Evolutionary conservation across 2,888 invertebrate genomes (phyloP).

Genomic region (Andrena hattorfiana): DNA sequence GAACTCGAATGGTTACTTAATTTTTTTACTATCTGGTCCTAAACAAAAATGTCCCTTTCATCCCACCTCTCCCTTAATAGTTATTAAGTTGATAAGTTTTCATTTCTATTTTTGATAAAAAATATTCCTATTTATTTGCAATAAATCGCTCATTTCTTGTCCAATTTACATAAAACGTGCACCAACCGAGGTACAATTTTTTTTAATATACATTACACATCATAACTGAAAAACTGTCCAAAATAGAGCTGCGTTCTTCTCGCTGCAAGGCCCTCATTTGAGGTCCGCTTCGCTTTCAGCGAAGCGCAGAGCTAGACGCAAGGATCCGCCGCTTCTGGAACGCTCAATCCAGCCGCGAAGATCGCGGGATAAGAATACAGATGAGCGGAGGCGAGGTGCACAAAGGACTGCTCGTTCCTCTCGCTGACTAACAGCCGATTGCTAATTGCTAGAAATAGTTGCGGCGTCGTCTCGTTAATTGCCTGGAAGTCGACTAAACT

Average conservation of each 20-base stretch:
- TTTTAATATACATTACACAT: too few relatives aligned
- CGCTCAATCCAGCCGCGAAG: conserved; percentile 3
- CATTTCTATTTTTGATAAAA: too few relatives aligned
- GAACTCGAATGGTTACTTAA: too few relatives aligned
- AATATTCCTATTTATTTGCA: too few relatives aligned
- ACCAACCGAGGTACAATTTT: too few relatives aligned
- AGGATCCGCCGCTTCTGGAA: conserved; percentile 2
- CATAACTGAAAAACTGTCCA: too few relatives aligned
- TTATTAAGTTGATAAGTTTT: too few relatives aligned
- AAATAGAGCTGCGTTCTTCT: background rate
- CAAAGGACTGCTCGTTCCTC: conserved; percentile 39
- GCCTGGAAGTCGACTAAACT: conserved; percentile 15
- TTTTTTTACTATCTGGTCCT: too few relatives aligned
- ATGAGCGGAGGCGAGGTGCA: conserved; percentile 27
- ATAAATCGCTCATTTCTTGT: too few relatives aligned
- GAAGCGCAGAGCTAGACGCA: background rate
- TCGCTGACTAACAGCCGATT: conserved; percentile 51
- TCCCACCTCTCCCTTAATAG: too few relatives aligned
- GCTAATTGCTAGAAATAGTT: conserved; percentile 61
- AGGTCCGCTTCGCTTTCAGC: background rate
- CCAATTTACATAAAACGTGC: too few relatives aligned
- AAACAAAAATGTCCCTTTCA: too few relatives aligned
- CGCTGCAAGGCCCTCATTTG: background rate
- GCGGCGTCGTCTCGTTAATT: conserved; percentile 47
- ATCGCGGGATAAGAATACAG: conserved; percentile 22